phyloP scores from a whole-genome alignment of 2,797 vertebrate species.

The Aythya fuligula region DNA sequence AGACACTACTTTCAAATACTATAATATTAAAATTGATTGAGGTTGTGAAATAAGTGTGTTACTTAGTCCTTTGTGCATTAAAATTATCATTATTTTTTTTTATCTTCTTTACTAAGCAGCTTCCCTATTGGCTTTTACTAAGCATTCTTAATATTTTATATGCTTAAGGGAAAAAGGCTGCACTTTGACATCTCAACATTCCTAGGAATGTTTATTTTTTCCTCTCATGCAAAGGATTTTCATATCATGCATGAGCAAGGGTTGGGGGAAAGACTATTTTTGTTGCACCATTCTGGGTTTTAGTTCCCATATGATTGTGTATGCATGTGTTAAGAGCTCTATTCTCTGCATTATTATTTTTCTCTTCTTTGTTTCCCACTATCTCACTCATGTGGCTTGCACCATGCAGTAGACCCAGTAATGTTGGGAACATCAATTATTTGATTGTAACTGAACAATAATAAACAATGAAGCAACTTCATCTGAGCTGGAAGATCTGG shows the following conservation, averaged over 20 bases:
- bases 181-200: constrained; percentile 70
- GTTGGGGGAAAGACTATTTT: neutral
- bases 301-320: constrained; percentile 11
- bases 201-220: constrained; percentile 43
- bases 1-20: constrained; percentile 68
- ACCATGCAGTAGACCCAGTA: constrained; percentile 3
- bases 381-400: constrained; percentile 32
- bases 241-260: neutral
- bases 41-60: constrained; percentile 76
- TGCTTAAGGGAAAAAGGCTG: constrained; percentile 71
- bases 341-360: constrained; percentile 35
- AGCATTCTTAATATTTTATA: constrained; percentile 79
- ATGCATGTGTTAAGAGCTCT: constrained; percentile 11
- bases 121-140: constrained; percentile 74
- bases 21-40: constrained; percentile 83
- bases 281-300: neutral
- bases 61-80: constrained; percentile 76
- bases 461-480: constrained; percentile 36
- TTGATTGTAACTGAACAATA: constrained; percentile 44
- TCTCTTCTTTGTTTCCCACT: constrained; percentile 27
- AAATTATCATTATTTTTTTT: constrained; percentile 76
- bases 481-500: constrained; percentile 49
- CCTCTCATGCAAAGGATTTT: constrained; percentile 17
- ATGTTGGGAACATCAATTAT: constrained; percentile 57
- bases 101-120: constrained; percentile 76